Evolutionary conservation across 2,797 vertebrate genomes (phyloP).

Genomic region (Hypotaenidia philippensis): DNA sequence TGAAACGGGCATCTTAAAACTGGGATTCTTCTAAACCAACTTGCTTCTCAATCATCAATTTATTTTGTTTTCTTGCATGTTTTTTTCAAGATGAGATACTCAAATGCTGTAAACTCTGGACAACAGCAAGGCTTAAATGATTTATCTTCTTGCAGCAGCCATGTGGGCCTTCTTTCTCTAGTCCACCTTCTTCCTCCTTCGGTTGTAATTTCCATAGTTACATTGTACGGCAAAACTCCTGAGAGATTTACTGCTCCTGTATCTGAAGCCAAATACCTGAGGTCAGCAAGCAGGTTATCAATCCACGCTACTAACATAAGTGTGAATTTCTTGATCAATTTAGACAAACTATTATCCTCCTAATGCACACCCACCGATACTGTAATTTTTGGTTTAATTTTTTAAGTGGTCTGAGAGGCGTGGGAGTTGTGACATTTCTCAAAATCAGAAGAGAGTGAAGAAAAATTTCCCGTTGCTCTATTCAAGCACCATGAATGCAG

Average conservation of each 20-base stretch:
- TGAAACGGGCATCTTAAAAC: neutral
- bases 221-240: neutral
- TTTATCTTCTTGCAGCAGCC: neutral
- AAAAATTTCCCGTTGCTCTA: neutral
- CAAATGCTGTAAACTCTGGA: neutral
- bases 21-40: neutral
- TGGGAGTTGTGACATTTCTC: neutral
- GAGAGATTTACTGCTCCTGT: neutral
- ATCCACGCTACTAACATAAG: neutral
- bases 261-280: neutral
- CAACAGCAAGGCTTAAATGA: neutral
- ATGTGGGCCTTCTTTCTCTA: accelerated
- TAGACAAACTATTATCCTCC: neutral
- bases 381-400: constrained; percentile 1
- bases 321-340: neutral
- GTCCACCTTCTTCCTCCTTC: neutral
- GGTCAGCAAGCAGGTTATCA: neutral
- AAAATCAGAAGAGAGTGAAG: neutral
- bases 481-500: neutral
- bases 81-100: neutral
- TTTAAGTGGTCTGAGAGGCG: neutral
- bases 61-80: neutral
- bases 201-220: neutral
- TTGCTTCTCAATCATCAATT: neutral
- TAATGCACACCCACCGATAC: neutral